Evolutionary conservation across 2,888 invertebrate species (phyloP), one percentile per base, ranked within the genome.

Genomic region (Hartigia nigra): DNA sequence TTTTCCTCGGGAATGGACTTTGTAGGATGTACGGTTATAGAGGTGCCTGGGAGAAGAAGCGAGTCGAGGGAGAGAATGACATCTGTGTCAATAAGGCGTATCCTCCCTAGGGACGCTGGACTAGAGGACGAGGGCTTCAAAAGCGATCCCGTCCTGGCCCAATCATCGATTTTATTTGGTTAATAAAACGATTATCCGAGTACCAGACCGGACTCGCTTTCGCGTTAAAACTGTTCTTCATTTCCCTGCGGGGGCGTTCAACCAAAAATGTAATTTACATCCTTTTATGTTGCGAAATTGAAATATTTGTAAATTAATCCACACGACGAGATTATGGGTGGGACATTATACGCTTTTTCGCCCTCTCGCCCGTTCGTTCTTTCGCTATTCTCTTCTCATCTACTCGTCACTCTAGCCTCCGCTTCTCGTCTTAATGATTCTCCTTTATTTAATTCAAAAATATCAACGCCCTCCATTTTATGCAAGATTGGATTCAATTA

Each of bases 261-360:
- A 90, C 90, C 90, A 90, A 91, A 91, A 91, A 91, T 90, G 90
- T 91, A 90, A 91, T 91, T 91, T 91, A 90, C 91, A 91, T 90
- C 91, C 91, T 88, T 91, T 91, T 91, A 90, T 91, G 89, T 88
- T 86, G 84, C 85, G 90, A 91, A 91, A 91, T 91, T 91, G 91
- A 91, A 91, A 91, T 91, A 91, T 91, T 90, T 89, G 89, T 87
- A 90, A 90, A 90, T 91, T 91, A 91, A 91, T 91, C 87, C 86
- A 86, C 86, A 85, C 87, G 87, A 87, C 86, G 85, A 87, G 90
- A 90, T 90, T 90, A 89, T 90, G 87, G 87, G 81, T 84, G 84
- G 55, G 84, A 86, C 86, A 86, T 88, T 88, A 88, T 86, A 85
- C 85, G 84, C 84, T 82, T 80, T 82, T 81, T 81, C 55, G 23